A percentile compares a stretch with the other conserved stretches of the same genome.
Evolutionary conservation across 1,140 invertebrate genomes (phyloP).

Genomic region (Saccostrea glomerata): DNA sequence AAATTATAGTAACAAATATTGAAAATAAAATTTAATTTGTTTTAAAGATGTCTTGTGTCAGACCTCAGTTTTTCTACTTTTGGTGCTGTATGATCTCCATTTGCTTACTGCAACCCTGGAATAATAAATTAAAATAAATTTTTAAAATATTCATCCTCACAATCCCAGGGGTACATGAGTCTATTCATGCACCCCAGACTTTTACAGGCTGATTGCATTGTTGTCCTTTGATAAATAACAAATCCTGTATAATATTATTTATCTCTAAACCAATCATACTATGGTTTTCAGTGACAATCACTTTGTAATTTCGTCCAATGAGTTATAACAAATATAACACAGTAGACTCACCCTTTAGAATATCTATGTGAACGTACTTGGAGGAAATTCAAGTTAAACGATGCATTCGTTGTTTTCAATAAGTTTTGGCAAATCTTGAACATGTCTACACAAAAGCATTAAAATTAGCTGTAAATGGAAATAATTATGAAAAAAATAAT

Average conservation of each 20-base stretch:
- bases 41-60: not conserved
- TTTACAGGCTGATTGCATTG: too few relatives aligned
- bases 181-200: too few relatives aligned
- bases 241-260: too few relatives aligned
- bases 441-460: not conserved
- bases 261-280: too few relatives aligned
- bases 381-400: conserved; percentile 9
- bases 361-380: not conserved
- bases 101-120: not conserved
- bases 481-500: too few relatives aligned
- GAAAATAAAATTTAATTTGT: not conserved
- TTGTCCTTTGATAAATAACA: too few relatives aligned
- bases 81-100: not conserved
- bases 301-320: too few relatives aligned
- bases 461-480: too few relatives aligned
- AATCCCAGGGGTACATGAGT: too few relatives aligned
- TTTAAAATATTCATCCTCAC: too few relatives aligned
- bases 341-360: not conserved
- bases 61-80: not conserved
- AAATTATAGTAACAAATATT: not conserved
- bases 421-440: not conserved
- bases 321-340: too few relatives aligned
- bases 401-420: not conserved
- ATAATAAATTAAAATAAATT: not conserved
- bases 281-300: too few relatives aligned